Evolutionary conservation across 2,113 vertebrate species (phyloP), one percentile per base, ranked within the genome.

Genomic region (Oncorhynchus gorbuscha): DNA sequence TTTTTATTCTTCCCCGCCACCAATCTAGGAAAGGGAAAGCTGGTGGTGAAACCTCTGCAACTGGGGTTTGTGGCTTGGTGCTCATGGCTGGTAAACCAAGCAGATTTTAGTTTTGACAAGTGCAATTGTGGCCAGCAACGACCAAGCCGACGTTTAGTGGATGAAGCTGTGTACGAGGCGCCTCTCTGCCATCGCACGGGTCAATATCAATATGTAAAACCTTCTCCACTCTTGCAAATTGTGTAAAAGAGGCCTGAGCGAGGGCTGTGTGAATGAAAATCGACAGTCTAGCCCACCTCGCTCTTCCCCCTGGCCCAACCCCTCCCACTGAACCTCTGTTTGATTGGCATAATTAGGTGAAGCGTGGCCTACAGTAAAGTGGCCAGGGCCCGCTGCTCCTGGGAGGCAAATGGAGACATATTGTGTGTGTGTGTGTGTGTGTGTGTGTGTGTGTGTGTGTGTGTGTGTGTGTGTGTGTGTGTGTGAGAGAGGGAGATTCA

Each of bases 271-370:
- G n/a, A 79, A 83, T 82, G 74, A 80, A 79, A 73, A 78, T 72
- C 3, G 51, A 87, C 85, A 84, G 80, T 80, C 83, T 79, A 79
- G 58, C 83, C 81, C 84, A 74, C 68, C 39, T 45, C 39, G 39
- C 39, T 3, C 59, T 18, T 30, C 69, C n/a, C 71, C 39, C 68
- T 26, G 51, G 62, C 65, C 13, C 67, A 12, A 75, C 73, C 77
- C 5, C 66, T 70, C 58, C 48, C 59, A 14, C 72, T 45, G 71
- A 61, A 64, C 45, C 62, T 77, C 79, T 71, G 71, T 69, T 87
- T 90, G 93, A 91, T 90, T 91, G 89, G 91, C 87, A 91, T 91
- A 91, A 92, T 91, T 89, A 90, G 90, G 90, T 88, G 88, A 92
- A 90, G 90, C 85, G 87, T 89, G 85, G 88, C 90, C 91, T 83